Evolutionary conservation across 2,888 invertebrate genomes (phyloP).

Genomic region (Hemicrepidius hirtus): DNA sequence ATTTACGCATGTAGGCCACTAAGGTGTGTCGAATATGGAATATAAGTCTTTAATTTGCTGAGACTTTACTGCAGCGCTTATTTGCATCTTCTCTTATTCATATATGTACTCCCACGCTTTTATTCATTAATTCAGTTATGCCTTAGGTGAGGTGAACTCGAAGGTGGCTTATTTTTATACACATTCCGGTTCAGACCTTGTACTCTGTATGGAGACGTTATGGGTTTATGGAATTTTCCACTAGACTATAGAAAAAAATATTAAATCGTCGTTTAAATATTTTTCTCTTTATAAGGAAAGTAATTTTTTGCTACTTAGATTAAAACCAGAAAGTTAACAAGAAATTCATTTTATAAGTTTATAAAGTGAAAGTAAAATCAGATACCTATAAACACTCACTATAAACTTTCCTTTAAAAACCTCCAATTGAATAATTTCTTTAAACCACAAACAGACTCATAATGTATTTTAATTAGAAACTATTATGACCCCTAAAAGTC

Average conservation of each 20-base stretch:
- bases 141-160: slow-evolving; percentile 28
- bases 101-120: slow-evolving; percentile 31
- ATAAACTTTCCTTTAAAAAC: slow-evolving; percentile 12
- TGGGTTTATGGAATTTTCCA: neutral
- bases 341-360: slow-evolving; percentile 15
- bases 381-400: neutral
- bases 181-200: slow-evolving; percentile 24
- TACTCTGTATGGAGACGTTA: slow-evolving; percentile 3
- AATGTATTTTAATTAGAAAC: slow-evolving; percentile 27
- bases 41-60: slow-evolving; percentile 41
- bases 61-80: slow-evolving; percentile 28
- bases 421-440: neutral
- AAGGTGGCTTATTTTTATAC: slow-evolving; percentile 30
- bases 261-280: no score
- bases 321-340: slow-evolving; percentile 1
- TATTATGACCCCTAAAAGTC: neutral
- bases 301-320: no score
- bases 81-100: slow-evolving; percentile 38
- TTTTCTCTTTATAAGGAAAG: no score
- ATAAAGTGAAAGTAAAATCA: slow-evolving; percentile 26
- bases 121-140: slow-evolving; percentile 35
- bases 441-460: neutral
- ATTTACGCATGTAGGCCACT: slow-evolving; percentile 52
- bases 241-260: no score
- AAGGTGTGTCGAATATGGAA: slow-evolving; percentile 51